Conservation (phyloP, 1,140 invertebrate species). For the Leguminivora glycinivorella region DNA sequence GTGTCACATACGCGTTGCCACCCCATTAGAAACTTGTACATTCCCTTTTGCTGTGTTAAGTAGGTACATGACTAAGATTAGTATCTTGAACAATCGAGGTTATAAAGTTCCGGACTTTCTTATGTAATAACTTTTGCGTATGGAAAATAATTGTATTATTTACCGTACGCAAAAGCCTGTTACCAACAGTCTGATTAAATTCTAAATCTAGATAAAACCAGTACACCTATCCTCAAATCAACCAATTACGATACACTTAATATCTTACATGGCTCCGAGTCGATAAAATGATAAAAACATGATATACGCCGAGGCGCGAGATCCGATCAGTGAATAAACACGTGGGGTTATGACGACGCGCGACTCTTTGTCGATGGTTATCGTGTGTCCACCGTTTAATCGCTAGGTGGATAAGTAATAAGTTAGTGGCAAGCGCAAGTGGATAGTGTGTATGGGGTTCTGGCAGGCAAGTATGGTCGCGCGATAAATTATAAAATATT, state of each 20-base stretch:
- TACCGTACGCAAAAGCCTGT: not conserved
- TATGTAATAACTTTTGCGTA: too few relatives aligned
- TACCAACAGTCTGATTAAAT: not conserved
- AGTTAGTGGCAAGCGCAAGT: not conserved
- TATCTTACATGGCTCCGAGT: not conserved
- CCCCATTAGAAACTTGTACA: too few relatives aligned
- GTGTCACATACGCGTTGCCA: too few relatives aligned
- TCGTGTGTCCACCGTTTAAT: constrained; percentile 25
- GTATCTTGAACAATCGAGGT: too few relatives aligned
- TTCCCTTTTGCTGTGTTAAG: too few relatives aligned
- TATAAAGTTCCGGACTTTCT: not conserved
- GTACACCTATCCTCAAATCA: not conserved
- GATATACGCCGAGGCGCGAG: constrained; percentile 8
- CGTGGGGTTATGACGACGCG: constrained; percentile 20
- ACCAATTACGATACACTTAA: constrained; percentile 16
- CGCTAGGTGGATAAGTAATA: constrained; percentile 18
- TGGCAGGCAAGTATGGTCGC: too few relatives aligned
- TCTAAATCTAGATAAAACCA: not conserved
- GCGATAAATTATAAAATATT: too few relatives aligned
- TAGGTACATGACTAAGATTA: too few relatives aligned
- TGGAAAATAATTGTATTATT: too few relatives aligned
- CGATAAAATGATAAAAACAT: constrained; percentile 26
- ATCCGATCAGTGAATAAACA: constrained; percentile 20
- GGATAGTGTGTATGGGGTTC: not conserved
- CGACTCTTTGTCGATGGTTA: constrained; percentile 17